Base-by-base conservation (phyloP, 2,888 invertebrate species). In the Cryptops parisi region DNA sequence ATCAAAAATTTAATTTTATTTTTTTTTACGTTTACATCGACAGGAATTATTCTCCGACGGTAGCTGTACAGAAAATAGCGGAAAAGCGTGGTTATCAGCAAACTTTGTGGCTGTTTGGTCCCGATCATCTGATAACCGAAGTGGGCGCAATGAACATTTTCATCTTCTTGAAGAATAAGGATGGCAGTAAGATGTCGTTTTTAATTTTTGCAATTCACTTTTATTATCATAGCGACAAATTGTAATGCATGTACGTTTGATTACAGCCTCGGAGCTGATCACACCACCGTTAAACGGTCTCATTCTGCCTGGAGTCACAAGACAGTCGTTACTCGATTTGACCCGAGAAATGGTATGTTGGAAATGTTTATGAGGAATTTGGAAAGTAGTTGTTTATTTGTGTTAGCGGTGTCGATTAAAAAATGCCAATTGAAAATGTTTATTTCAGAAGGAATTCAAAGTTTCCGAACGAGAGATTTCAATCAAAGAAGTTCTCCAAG, bases 111-210 rank as follows among this genome's bases (percentile, higher is more conserved):
- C 73, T 98, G 40, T 94, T 84, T 65, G 97, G 96, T 2, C 82
- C 87, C 1, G 82, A 97, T 64, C 82, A 93, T 65, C 80, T 90
- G 67, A 67, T 98, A 24, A 97, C 98, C 0, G 98, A 98, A 76
- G 94, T 89, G 45, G 98, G 98, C 51, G 88, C 96, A 15, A 98
- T 98, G 98, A 98, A 98, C 68, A 80, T 98, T 52, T 96, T 97
- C 68, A 77, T 91, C 67, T 80, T 85, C 63, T 82, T 81, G 71
- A 76, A 83, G 58, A 87, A 96, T 66, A 84, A 89, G 52, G 74
- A 85, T 65, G 96, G 94, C 78, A 88, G 91, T 91, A 70, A 70
- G 4, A 12, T 49, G 12, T 21, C 40, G 25, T 47, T 6, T n/a
- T n/a, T n/a, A n/a, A n/a, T n/a, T n/a, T n/a, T n/a, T 25, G 5